Percentiles rank a stretch among this genome's conserved stretches.
These are phyloP conservation scores for Dromiciops gliroides DNA, from an alignment of 2,113 vertebrate genomes.

Conservation along the genomic window DNA sequence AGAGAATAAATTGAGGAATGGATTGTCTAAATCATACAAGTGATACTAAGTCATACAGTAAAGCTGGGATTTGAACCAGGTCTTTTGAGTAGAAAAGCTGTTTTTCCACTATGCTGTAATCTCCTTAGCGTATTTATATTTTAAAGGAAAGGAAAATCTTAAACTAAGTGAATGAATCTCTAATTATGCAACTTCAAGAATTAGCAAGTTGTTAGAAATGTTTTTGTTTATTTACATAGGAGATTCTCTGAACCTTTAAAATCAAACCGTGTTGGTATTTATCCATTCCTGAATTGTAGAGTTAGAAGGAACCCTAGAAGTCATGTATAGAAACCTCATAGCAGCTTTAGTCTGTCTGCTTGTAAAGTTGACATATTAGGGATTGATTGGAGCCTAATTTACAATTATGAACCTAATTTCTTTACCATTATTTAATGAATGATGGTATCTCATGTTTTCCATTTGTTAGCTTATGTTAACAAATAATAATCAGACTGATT, in stretches of 20 bases:
- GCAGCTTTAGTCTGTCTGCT: not conserved
- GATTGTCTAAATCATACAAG: too few relatives aligned
- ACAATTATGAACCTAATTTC: not conserved
- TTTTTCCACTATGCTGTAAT: too few relatives aligned
- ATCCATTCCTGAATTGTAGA: not conserved
- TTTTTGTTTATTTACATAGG: not conserved
- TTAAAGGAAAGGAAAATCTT: not conserved
- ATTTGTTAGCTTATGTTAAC: not conserved
- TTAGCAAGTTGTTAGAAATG: not conserved
- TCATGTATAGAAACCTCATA: not conserved
- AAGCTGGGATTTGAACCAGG: too few relatives aligned
- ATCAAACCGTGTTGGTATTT: not conserved
- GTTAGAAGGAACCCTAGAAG: not conserved
- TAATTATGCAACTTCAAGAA: not conserved
- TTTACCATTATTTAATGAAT: not conserved
- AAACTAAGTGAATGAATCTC: not conserved
- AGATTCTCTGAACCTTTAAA: not conserved
- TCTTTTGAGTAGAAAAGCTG: too few relatives aligned
- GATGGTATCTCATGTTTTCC: not conserved
- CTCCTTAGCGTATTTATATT: too few relatives aligned
- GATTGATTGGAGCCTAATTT: not conserved
- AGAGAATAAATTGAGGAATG: too few relatives aligned
- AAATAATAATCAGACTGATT: not conserved
- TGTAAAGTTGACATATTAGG: not conserved
- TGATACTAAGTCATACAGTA: too few relatives aligned